Conservation (phyloP, 2,888 invertebrate species). For the Zele albiditarsus region DNA sequence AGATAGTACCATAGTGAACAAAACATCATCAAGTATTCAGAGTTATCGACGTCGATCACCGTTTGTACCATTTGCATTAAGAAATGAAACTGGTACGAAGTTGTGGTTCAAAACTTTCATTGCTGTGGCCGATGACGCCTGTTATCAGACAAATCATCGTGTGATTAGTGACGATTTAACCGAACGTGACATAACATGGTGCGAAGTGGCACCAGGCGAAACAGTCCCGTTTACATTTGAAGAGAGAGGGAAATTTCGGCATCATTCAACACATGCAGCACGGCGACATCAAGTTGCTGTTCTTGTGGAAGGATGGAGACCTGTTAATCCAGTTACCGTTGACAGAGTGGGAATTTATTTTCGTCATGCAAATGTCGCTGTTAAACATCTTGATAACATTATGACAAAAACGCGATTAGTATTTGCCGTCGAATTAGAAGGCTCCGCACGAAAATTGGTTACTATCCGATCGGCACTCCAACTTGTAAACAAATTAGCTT, state of each 20-base stretch:
- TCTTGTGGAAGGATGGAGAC: slow-evolving; percentile 91
- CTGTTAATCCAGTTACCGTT: slow-evolving; percentile 91
- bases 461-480: slow-evolving; percentile 93
- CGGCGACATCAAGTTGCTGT: slow-evolving; percentile 91
- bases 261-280: slow-evolving; percentile 84
- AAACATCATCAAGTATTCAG: slow-evolving; percentile 72
- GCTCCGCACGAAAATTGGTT: slow-evolving; percentile 94
- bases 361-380: slow-evolving; percentile 76
- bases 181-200: slow-evolving; percentile 79
- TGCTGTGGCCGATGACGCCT: slow-evolving; percentile 78
- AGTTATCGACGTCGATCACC: slow-evolving; percentile 84
- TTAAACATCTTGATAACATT: slow-evolving; percentile 47
- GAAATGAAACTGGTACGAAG: slow-evolving; percentile 91
- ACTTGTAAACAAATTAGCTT: slow-evolving; percentile 84
- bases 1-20: slow-evolving; percentile 44
- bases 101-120: slow-evolving; percentile 91
- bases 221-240: slow-evolving; percentile 92
- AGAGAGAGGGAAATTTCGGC: slow-evolving; percentile 81
- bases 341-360: slow-evolving; percentile 97
- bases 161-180: slow-evolving; percentile 68
- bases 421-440: slow-evolving; percentile 92
- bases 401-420: slow-evolving; percentile 83
- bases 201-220: slow-evolving; percentile 81
- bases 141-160: slow-evolving; percentile 51
- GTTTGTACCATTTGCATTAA: slow-evolving; percentile 95